phyloP scores from a whole-genome alignment of 2,113 vertebrate genomes.

The Boulengeromyrus knoepffleri region DNA sequence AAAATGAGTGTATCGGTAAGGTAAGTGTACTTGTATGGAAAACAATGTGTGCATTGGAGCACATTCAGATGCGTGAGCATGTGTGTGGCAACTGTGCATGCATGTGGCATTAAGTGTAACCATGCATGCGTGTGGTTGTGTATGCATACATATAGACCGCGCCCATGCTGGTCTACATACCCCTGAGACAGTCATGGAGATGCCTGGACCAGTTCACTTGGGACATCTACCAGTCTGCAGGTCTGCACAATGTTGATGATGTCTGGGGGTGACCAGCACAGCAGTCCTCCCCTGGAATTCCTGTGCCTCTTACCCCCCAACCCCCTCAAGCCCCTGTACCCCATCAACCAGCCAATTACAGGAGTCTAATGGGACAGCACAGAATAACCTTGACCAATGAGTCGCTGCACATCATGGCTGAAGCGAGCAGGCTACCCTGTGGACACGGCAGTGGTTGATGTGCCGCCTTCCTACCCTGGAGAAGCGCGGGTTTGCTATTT shows the following conservation, averaged over 20 bases:
- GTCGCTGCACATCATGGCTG: neutral
- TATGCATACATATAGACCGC: too few species aligned
- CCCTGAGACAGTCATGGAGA: neutral
- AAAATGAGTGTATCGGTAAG: neutral
- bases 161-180: neutral
- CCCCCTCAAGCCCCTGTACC: neutral
- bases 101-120: neutral
- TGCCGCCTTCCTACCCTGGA: neutral
- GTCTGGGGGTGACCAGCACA: neutral
- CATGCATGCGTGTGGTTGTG: neutral
- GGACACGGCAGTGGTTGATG: neutral
- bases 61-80: too few species aligned
- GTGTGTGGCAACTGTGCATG: neutral
- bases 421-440: neutral
- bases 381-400: neutral
- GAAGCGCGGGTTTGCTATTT: constrained; percentile 14
- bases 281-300: neutral
- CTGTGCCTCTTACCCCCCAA: neutral
- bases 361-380: neutral
- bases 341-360: neutral
- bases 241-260: neutral
- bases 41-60: neutral
- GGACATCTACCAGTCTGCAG: neutral
- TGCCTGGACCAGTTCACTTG: neutral
- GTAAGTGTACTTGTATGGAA: neutral